Evolutionary conservation across 2,113 vertebrate genomes (phyloP).

Genomic region (Delphinus delphis): DNA sequence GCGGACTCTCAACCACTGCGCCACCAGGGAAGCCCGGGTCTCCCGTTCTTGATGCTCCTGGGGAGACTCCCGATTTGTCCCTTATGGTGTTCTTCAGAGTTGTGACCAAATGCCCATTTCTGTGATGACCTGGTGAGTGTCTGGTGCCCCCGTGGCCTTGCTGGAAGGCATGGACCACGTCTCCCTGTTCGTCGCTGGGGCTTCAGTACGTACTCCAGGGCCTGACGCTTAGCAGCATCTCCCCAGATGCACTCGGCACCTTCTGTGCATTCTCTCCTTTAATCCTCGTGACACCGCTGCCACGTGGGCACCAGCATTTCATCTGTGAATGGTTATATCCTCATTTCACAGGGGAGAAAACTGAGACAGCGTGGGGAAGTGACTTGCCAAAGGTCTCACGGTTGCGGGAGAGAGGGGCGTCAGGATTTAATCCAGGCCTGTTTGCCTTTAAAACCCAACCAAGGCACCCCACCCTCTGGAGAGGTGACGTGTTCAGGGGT

Average conservation of each 20-base stretch:
- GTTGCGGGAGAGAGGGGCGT: rapidly evolving
- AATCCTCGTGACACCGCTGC: background rate
- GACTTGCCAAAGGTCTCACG: background rate
- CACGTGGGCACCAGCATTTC: background rate
- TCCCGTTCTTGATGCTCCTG: rapidly evolving
- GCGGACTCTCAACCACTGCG: no score
- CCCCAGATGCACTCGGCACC: rapidly evolving
- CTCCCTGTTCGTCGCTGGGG: no score
- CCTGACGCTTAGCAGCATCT: background rate
- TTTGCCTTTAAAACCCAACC: background rate
- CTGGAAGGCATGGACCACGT: rapidly evolving
- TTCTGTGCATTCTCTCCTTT: background rate
- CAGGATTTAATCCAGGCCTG: background rate
- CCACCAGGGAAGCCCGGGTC: no score
- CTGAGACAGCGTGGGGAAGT: background rate
- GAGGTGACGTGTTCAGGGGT: background rate
- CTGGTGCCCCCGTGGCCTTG: rapidly evolving
- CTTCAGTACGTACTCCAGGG: background rate
- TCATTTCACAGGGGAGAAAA: background rate
- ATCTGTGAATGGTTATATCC: no score
- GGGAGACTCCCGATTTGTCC: background rate
- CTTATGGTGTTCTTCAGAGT: background rate
- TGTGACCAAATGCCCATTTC: background rate
- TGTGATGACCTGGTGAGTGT: no score
- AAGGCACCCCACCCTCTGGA: background rate